Evolutionary conservation across 2,797 vertebrate genomes (phyloP), one percentile per base, ranked within the genome.

Genomic region (Phoebastria nigripes): DNA sequence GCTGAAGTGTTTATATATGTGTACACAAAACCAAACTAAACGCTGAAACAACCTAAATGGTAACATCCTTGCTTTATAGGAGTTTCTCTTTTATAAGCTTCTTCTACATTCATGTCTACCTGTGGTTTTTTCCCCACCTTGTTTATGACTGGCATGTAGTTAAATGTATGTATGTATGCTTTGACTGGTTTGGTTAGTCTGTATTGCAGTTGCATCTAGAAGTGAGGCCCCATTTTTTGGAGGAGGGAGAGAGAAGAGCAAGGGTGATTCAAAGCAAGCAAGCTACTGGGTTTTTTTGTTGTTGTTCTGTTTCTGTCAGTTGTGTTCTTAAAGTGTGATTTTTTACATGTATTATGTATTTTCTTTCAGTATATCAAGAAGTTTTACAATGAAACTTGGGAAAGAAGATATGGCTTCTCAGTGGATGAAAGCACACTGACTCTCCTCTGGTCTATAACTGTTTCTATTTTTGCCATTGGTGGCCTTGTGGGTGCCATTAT

Each of bases 381-480:
- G 28, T 99, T 99, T 97, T 99, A 99, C 97, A 99, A 99, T 81
- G 97, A 97, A 85, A 99, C 99, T 3, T 99, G 99, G 99, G 62
- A 97, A 42, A 97, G 98, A 70, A 97, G 99, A n/a, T 98, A 98
- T 0, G 98, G 98, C 15, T 96, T 98, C 26, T 97, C 98, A 0
- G 85, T 98, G 15, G 90, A 97, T 62, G 94, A 92, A 3, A 97
- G 98, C 76, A 98, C 97, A 0, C 74, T 98, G 86, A 99, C 98
- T 1, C 96, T 99, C 54, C 98, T 99, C 42, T 99, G 99, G 99
- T 99, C 99, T 8, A 33, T 99, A 97, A 99, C 99, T 0, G 99
- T 99, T 87, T 99, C 99, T 82, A 98, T 99, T 97, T 99, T 99
- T 92, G 98, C 99, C 55, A 99, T 99, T 2, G 99, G 99, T 70